Conservation (phyloP, 2,888 invertebrate genomes). For the Ptilodon capucinus region DNA sequence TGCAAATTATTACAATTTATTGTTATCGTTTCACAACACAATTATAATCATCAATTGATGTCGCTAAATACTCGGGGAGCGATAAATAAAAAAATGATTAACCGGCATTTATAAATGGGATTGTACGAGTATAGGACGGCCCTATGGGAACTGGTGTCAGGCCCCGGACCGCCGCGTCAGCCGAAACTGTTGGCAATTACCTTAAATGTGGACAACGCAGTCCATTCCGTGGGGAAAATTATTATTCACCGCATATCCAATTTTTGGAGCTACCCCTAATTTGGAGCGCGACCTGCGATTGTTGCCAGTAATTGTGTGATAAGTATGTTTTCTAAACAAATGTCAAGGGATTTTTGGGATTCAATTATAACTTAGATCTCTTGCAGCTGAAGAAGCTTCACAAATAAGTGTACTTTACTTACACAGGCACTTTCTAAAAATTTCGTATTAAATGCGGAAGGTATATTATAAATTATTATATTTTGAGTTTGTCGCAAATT, state of each 20-base stretch:
- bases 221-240: slow-evolving; percentile 73
- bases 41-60: slow-evolving; percentile 30
- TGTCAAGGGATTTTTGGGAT: background rate
- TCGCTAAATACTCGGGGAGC: slow-evolving; percentile 38
- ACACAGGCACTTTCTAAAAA: no score
- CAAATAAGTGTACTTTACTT: no score
- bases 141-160: slow-evolving; percentile 73
- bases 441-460: no score
- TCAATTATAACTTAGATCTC: background rate
- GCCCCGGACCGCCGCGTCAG: slow-evolving; percentile 74
- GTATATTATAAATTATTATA: no score
- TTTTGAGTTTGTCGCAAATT: slow-evolving; percentile 14
- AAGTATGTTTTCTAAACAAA: slow-evolving; percentile 8
- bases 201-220: slow-evolving; percentile 81
- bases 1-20: background rate
- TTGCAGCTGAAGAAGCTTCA: no score
- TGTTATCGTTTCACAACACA: background rate
- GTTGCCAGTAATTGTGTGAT: slow-evolving; percentile 50
- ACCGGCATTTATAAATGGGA: slow-evolving; percentile 77
- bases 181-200: slow-evolving; percentile 79
- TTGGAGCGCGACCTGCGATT: slow-evolving; percentile 67
- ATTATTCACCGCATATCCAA: slow-evolving; percentile 77
- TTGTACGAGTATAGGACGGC: slow-evolving; percentile 76
- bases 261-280: slow-evolving; percentile 68
- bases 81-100: slow-evolving; percentile 74